phyloP scores from a whole-genome alignment of 2,797 vertebrate species.

The Delichon dasypus region DNA sequence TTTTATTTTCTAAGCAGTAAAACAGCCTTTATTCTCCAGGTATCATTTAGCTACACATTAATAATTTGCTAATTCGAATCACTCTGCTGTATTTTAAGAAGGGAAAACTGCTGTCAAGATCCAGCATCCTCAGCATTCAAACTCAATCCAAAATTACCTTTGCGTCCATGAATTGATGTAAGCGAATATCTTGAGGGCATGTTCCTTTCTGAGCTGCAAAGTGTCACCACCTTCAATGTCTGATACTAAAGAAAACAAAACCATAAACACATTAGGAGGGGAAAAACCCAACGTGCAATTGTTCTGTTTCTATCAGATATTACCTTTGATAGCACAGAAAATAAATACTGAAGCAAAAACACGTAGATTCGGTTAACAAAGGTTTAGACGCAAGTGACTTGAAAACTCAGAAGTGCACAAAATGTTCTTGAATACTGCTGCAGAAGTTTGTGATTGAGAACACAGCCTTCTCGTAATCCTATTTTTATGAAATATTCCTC shows the following conservation, averaged over 20 bases:
- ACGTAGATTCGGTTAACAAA: background rate
- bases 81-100: background rate
- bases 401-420: background rate
- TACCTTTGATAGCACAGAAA: background rate
- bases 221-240: constrained; percentile 95
- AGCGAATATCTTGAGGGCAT: constrained; percentile 97
- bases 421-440: background rate
- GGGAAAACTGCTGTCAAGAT: background rate
- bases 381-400: background rate
- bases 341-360: background rate
- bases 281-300: accelerated
- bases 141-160: constrained; percentile 80
- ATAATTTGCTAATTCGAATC: background rate
- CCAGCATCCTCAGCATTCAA: background rate
- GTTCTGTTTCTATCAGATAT: background rate
- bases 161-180: constrained; percentile 99
- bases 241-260: constrained; percentile 84
- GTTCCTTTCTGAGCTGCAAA: constrained; percentile 97
- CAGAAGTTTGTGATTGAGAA: background rate
- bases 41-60: background rate
- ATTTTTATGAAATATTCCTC: background rate
- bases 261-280: background rate
- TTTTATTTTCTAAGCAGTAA: background rate
- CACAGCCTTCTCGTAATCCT: background rate
- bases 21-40: background rate